Base-by-base conservation (phyloP, 2,113 vertebrate species). In the Ceyx margarethae region DNA sequence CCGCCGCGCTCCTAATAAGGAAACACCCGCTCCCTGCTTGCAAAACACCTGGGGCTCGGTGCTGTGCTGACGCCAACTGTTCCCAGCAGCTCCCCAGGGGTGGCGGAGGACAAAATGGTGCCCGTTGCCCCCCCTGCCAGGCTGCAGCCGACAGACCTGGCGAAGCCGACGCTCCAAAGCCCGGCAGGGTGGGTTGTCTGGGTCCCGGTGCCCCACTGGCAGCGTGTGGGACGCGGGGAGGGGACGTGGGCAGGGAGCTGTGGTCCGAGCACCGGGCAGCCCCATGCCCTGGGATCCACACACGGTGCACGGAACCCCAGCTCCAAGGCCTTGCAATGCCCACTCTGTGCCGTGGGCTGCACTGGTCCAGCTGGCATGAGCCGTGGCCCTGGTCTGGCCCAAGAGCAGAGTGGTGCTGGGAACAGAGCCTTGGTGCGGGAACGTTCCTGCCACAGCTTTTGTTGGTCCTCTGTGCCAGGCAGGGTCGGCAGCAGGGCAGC, bases 291-390 rank as follows among this genome's bases (percentile, higher is more conserved):
- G n/a, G 65, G 23, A 64, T 33, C 29, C 60, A 10, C 20, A 6
- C 2, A 6, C 11, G 0, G 0, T 13, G 21, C 7, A 1, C 2
- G 22, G 64, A 50, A 10, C 40, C 71, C 65, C 11, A 0, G 2
- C n/a, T n/a, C 9, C 0, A 6, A 25, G 60, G 42, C 33, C 10
- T 40, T 10, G 43, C 20, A 0, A 31, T 13, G 62, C 58, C 2
- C 1, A 64, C n/a, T 68, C 88, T 31, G 73, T 0, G 1, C 79
- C 5, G 0, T 23, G 57, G 28, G 60, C 68, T 13, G 3, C 1
- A 0, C 74, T 4, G 35, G 74, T 65, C 77, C 15, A 40, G 69
- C 29, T 33, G 69, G 6, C 2, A 18, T 11, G 16, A 57, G 11
- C 46, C 6, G 0, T 1, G 25, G 20, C 79, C 66, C 43, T 51